Evolutionary conservation across 2,797 vertebrate genomes (phyloP), one percentile per base, ranked within the genome.

Genomic region (Gadopsis bispinosus): DNA sequence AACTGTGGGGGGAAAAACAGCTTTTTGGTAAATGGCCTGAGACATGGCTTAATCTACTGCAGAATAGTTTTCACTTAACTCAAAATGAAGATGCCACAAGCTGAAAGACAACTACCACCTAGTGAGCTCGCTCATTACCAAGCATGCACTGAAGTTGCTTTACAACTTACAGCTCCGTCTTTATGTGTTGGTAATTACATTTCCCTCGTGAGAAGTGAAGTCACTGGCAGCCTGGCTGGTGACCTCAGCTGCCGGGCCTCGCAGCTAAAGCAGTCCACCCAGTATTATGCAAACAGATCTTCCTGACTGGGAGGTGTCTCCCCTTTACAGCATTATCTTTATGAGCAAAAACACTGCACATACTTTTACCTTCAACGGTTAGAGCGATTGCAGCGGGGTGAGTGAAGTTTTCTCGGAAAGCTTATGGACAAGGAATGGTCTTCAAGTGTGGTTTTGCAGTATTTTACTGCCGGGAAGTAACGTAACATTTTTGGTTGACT

Each of bases 261-360:
- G 26, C 65, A 74, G 78, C 84, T 74, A 77, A 74, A 84, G 81
- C 83, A 83, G 75, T 78, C 93, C 94, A 88, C 94, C 94, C 93
- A 91, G 79, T 48, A 90, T 95, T 95, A 89, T 86, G 72, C 91
- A 94, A 93, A 77, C 73, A 39, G 77, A 74, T 83, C 83, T 59
- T 81, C 41, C 78, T 88, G 83, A 64, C 77, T 84, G 90, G 84
- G 87, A 83, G 83, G 86, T 73, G 85, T 81, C 80, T 75, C 70
- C 45, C 22, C 67, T 78, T 75, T 72, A 63, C 80, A 59, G 79
- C 66, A 17, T 74, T 54, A 20, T 83, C 79, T 82, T 75, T 64
- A 71, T 71, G 61, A 31, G 61, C 35, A 53, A 76, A 83, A 82
- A 68, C 67, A 75, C 75, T 54, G 55, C 60, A 76, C 80, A 75